Evolutionary conservation across 2,113 vertebrate species (phyloP).

Genomic region (Pteruthius melanotis): DNA sequence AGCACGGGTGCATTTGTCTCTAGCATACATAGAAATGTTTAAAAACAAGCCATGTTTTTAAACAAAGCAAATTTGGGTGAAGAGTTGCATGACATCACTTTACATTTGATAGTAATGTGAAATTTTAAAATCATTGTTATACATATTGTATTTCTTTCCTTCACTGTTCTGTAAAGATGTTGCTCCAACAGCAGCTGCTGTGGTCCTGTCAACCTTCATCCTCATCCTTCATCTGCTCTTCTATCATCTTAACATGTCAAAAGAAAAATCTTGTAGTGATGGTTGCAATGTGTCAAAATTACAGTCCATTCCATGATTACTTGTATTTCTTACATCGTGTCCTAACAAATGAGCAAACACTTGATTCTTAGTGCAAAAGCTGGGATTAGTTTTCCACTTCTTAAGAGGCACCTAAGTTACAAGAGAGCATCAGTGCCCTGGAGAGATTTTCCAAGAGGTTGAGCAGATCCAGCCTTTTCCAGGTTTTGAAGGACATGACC

Average conservation of each 20-base stretch:
- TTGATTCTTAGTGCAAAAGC: background rate
- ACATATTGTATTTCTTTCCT: background rate
- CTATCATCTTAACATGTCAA: background rate
- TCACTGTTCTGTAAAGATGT: background rate
- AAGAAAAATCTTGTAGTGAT: background rate
- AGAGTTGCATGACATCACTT: background rate
- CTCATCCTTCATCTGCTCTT: background rate
- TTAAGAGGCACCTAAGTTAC: background rate
- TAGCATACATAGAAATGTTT: background rate
- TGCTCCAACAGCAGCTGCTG: background rate
- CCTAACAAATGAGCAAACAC: background rate
- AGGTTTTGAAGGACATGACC: conserved; percentile 30
- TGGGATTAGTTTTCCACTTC: background rate
- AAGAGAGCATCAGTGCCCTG: conserved; percentile 14
- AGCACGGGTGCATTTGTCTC: background rate
- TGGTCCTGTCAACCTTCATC: background rate
- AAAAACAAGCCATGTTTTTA: background rate
- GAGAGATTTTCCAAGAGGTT: conserved; percentile 50
- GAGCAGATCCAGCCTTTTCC: conserved; percentile 12
- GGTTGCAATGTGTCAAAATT: background rate
- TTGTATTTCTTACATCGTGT: background rate
- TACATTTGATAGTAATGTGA: background rate
- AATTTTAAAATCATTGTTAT: background rate
- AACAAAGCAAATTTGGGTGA: background rate
- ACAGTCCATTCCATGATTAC: background rate